Percentiles rank a stretch among this genome's conserved stretches.
Evolutionary conservation across 2,888 invertebrate species (phyloP).

Genomic region (Adela reaumurella): DNA sequence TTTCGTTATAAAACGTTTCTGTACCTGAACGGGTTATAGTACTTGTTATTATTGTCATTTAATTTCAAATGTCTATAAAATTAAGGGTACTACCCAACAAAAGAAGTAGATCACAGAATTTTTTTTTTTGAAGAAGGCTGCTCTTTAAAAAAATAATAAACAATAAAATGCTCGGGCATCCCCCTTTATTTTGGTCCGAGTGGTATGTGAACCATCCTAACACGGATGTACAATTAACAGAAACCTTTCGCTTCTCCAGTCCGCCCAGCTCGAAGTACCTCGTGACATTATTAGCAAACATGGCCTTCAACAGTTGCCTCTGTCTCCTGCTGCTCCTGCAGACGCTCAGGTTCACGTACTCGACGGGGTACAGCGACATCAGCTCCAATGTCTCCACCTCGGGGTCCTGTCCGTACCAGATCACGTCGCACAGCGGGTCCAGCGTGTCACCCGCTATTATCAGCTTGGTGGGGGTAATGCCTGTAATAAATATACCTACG

Average conservation of each 20-base stretch:
- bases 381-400: slow-evolving; percentile 13
- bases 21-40: too few relatives aligned
- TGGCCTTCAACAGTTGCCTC: slow-evolving; percentile 60
- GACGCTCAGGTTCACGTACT: slow-evolving; percentile 26
- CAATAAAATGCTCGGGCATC: too few relatives aligned
- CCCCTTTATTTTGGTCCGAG: too few relatives aligned
- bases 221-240: too few relatives aligned
- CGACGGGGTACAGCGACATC: slow-evolving; percentile 13
- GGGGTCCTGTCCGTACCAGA: neutral
- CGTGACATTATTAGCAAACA: slow-evolving; percentile 38
- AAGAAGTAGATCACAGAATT: too few relatives aligned
- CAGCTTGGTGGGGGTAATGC: slow-evolving; percentile 19
- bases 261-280: slow-evolving; percentile 68
- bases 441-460: slow-evolving; percentile 13
- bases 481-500: too few relatives aligned
- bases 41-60: too few relatives aligned
- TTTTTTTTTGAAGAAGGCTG: too few relatives aligned
- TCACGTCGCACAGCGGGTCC: neutral
- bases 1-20: too few relatives aligned
- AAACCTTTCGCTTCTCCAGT: slow-evolving; percentile 50
- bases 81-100: slow-evolving; percentile 11
- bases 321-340: slow-evolving; percentile 48
- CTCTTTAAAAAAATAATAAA: too few relatives aligned
- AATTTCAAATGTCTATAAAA: slow-evolving; percentile 5
- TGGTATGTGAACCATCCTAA: too few relatives aligned